Percentiles rank a stretch among this genome's conserved stretches.
Conservation (phyloP, 2,888 invertebrate genomes). For the Campoplex capitator region DNA sequence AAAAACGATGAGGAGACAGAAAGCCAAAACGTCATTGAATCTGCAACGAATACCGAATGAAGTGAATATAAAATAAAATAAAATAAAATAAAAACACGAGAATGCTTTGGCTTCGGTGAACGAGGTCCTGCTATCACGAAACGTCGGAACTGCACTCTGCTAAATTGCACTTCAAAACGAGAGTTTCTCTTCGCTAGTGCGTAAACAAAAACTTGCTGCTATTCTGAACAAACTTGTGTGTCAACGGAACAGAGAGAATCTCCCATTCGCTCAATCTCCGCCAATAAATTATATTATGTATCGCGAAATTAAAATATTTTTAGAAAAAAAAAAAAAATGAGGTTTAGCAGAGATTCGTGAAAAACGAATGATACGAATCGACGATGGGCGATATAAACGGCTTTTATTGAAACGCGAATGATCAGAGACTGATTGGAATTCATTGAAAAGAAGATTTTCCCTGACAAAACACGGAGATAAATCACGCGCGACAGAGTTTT, state of each 20-base stretch:
- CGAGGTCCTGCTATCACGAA: background rate
- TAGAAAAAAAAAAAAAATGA: background rate
- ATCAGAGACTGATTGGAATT: background rate
- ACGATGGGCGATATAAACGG: background rate
- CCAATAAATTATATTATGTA: background rate
- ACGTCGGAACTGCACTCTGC: constrained; percentile 6
- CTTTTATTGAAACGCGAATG: background rate
- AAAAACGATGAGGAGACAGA: background rate
- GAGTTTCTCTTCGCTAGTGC: background rate
- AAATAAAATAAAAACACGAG: background rate
- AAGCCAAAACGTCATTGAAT: background rate
- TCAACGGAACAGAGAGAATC: background rate
- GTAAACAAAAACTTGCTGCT: constrained; percentile 4
- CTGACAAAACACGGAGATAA: background rate
- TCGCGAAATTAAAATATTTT: background rate
- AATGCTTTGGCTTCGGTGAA: background rate
- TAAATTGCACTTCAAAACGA: constrained; percentile 11
- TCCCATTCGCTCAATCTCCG: background rate
- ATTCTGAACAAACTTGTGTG: background rate
- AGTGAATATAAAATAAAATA: background rate
- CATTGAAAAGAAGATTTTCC: background rate
- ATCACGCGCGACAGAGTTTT: background rate
- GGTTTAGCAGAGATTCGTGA: background rate
- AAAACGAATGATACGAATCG: background rate
- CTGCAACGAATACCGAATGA: background rate